phyloP scores from a whole-genome alignment of 2,888 invertebrate genomes.

The Microctonus aethiopoides region DNA sequence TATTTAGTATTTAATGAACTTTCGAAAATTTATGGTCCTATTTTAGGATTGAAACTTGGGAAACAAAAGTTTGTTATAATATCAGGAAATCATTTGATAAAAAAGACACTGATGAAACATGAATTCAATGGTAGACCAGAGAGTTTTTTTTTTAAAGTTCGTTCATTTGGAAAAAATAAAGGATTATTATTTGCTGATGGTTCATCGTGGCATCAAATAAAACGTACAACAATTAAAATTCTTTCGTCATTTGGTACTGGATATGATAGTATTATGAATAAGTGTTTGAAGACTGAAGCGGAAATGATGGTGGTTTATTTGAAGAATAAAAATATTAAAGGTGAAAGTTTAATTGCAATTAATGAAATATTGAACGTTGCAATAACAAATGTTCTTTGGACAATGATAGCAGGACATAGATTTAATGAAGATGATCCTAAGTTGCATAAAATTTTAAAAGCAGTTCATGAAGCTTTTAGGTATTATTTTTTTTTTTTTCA shows the following conservation, averaged over 20 bases:
- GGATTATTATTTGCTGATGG: conserved; percentile 80
- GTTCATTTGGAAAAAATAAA: conserved; percentile 75
- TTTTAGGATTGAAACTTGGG: conserved; percentile 77
- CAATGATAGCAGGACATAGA: conserved; percentile 75
- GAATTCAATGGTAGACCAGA: conserved; percentile 79
- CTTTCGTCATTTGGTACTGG: conserved; percentile 75
- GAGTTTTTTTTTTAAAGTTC: conserved; percentile 76
- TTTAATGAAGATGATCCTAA: conserved; percentile 73
- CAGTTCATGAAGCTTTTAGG: conserved; percentile 74
- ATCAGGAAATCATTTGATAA: conserved; percentile 73
- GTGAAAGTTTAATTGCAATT: conserved; percentile 67
- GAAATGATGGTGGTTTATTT: conserved; percentile 68
- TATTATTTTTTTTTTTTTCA: conserved; percentile 29
- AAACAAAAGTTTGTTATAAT: conserved; percentile 73
- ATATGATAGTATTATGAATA: conserved; percentile 71
- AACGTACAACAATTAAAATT: conserved; percentile 76
- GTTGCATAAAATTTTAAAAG: conserved; percentile 70
- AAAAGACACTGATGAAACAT: conserved; percentile 72
- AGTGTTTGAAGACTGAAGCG: conserved; percentile 72
- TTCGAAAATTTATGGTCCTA: conserved; percentile 72
- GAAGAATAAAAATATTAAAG: conserved; percentile 55
- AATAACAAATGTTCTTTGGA: conserved; percentile 78
- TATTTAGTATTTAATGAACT: conserved; percentile 74
- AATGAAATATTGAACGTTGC: conserved; percentile 72
- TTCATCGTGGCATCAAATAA: conserved; percentile 74